Conservation (phyloP, 1,140 invertebrate genomes). For the Drosophila subobscura region DNA sequence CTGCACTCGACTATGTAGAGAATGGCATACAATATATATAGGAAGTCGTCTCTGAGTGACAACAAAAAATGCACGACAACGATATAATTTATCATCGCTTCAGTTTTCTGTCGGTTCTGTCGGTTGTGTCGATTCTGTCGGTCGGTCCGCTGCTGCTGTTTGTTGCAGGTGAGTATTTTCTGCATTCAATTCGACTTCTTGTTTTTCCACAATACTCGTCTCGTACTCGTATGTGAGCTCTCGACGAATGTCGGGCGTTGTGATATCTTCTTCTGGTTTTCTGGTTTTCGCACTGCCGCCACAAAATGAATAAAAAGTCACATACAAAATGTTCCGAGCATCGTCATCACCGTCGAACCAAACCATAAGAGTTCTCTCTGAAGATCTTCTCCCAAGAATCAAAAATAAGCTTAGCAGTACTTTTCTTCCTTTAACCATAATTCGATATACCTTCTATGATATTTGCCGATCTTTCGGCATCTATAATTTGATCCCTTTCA, state of each 20-base stretch:
- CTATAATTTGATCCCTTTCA: too few species aligned
- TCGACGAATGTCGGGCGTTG: neutral
- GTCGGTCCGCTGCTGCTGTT: slow-evolving; percentile 48
- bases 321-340: slow-evolving; percentile 49
- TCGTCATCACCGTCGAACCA: slow-evolving; percentile 3
- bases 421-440: too few species aligned
- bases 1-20: neutral
- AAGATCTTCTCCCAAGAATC: too few species aligned
- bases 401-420: too few species aligned
- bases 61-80: slow-evolving; percentile 64
- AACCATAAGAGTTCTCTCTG: too few species aligned
- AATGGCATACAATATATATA: slow-evolving; percentile 27
- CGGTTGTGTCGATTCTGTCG: slow-evolving; percentile 17
- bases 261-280: slow-evolving; percentile 78
- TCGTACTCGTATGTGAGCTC: slow-evolving; percentile 65
- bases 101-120: slow-evolving; percentile 26
- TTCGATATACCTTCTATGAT: too few species aligned
- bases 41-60: slow-evolving; percentile 30
- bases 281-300: slow-evolving; percentile 13
- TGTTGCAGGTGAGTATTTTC: slow-evolving; percentile 76
- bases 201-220: slow-evolving; percentile 48
- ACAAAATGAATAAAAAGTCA: slow-evolving; percentile 64
- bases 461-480: too few species aligned
- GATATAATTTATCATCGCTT: slow-evolving; percentile 68
- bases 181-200: slow-evolving; percentile 48